Percentiles rank a stretch among this genome's conserved stretches.
Conservation (phyloP, 2,888 invertebrate species). For the Phyllotreta cruciferae region DNA sequence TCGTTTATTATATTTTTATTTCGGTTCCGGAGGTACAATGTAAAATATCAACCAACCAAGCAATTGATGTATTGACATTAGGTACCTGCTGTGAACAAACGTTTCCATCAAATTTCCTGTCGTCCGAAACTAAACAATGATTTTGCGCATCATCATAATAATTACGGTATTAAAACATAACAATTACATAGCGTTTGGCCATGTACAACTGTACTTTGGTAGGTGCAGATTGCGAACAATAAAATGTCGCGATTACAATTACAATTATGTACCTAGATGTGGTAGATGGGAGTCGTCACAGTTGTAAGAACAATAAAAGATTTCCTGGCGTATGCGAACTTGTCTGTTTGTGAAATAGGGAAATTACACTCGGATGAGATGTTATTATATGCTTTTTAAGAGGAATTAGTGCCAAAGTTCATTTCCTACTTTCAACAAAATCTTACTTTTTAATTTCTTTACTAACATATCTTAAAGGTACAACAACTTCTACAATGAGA, state of each 20-base stretch:
- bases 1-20: too few relatives aligned
- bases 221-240: constrained; percentile 28
- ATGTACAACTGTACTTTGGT: constrained; percentile 35
- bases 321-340: constrained; percentile 5
- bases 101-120: constrained; percentile 29
- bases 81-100: constrained; percentile 17
- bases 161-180: constrained; percentile 41
- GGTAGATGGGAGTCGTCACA: constrained; percentile 21
- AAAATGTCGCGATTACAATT: constrained; percentile 13
- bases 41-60: not conserved
- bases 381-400: constrained; percentile 1
- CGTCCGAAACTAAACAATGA: constrained; percentile 24
- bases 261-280: constrained; percentile 15
- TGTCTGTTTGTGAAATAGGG: constrained; percentile 17
- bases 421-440: constrained; percentile 5
- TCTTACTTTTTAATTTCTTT: too few relatives aligned
- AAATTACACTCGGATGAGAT: constrained; percentile 2
- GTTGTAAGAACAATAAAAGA: constrained; percentile 20
- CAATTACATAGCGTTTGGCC: constrained; percentile 45
- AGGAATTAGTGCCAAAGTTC: not conserved
- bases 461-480: too few relatives aligned
- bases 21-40: not conserved
- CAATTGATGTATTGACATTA: constrained; percentile 27
- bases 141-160: constrained; percentile 35
- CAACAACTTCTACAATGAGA: too few relatives aligned